Base-by-base conservation (phyloP, 2,113 vertebrate genomes). In the Sylvia atricapilla region DNA sequence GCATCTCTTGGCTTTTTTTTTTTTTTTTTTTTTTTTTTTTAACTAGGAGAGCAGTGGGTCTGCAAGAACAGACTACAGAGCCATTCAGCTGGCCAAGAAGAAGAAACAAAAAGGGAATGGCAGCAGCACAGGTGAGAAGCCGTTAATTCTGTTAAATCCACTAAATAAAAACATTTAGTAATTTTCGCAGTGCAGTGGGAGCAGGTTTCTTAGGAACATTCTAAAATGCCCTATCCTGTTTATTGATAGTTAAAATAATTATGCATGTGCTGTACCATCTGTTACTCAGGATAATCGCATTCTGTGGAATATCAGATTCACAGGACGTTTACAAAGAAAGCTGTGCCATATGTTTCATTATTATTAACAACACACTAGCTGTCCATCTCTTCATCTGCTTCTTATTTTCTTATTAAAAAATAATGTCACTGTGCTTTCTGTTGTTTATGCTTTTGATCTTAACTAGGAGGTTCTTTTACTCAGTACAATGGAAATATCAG, bases 61-160 rank as follows among this genome's bases (percentile, higher is more conserved):
- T 69, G 99, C 99, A 3, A 98, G 99, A 97, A 99, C 99, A 13
- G 99, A 99, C 97, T 99, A 99, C 97, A 98, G 98, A 97, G 99
- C 99, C 81, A 99, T 99, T 96, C 99, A 99, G 94, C 97, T 99
- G 90, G 99, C 98, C 94, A 99, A 99, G 97, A 98, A 98, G 95
- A 99, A 97, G 96, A 98, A 98, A 95, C 99, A 99, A 88, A 99
- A 98, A 96, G 98, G 98, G 93, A 95, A 97, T 74, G 97, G 96
- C 43, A 97, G 92, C 94, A 96, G 95, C 46, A 92, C 98, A 94
- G 99, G 99, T 99, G 97, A 98, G 95, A 93, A 95, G 31, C 49
- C 3, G 37, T 90, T 86, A 37, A 43, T 88, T 72, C 46, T 92
- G 53, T 91, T 72, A 80, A 24, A 24, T 73, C 68, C 72, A 75